Percentiles rank a stretch among this genome's conserved stretches.
phyloP scores from a whole-genome alignment of 2,113 vertebrate species.

The Caretta caretta region DNA sequence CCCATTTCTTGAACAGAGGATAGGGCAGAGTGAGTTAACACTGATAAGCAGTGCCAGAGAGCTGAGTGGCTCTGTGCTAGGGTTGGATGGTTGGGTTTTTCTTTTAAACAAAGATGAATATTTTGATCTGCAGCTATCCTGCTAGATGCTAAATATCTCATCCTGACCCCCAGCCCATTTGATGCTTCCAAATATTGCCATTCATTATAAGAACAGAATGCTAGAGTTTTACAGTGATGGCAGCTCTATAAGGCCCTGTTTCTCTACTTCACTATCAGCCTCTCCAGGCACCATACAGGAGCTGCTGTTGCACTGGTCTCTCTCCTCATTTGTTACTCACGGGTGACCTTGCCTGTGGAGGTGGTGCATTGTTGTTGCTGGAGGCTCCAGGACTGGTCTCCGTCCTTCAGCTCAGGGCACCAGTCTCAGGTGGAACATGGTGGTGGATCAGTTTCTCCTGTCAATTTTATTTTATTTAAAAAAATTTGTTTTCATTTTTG shows the following conservation, averaged over 20 bases:
- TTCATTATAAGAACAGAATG: neutral
- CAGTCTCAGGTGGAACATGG: no score
- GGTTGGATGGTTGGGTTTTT: neutral
- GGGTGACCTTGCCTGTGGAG: neutral
- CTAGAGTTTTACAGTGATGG: neutral
- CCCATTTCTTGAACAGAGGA: fast-evolving
- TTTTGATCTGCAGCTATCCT: neutral
- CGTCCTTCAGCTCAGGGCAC: neutral
- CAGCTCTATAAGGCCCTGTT: neutral
- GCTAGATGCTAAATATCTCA: neutral
- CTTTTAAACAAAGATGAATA: neutral
- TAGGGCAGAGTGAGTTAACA: neutral
- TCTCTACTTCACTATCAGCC: neutral
- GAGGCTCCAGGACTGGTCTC: neutral
- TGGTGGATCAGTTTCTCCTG: neutral
- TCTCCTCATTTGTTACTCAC: neutral
- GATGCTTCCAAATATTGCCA: neutral
- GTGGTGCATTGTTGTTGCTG: no score
- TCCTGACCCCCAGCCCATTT: neutral
- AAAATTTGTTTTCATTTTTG: neutral
- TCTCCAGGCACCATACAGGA: neutral
- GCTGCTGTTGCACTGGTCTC: neutral
- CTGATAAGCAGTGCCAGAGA: neutral
- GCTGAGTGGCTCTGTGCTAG: neutral
- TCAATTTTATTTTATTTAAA: no score